phyloP scores from a whole-genome alignment of 1,140 invertebrate species.

The Linepithema humile region DNA sequence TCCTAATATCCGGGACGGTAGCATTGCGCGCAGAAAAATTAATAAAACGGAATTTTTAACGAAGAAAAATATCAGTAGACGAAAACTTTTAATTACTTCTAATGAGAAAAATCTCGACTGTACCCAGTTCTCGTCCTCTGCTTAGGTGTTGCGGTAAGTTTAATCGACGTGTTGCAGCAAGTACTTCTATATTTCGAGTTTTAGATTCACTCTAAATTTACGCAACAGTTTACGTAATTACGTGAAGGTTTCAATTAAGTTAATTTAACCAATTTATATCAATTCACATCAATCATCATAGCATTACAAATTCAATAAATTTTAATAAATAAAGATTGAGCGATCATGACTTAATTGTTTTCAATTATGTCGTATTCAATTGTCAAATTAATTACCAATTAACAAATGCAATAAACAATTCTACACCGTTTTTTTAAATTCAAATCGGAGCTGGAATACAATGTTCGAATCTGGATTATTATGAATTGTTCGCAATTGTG shows the following conservation, averaged over 20 bases:
- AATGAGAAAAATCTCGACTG: conserved; percentile 34
- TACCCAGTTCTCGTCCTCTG: not conserved
- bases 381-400: no score
- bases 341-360: no score
- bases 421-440: no score
- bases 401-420: no score
- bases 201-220: not conserved
- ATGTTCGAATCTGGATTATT: not conserved
- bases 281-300: not conserved
- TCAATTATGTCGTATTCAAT: no score
- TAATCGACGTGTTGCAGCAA: conserved; percentile 6
- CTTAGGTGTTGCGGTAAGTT: not conserved
- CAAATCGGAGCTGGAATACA: no score
- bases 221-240: conserved; percentile 30
- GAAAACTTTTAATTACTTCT: conserved; percentile 54
- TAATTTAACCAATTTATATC: conserved; percentile 14
- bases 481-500: not conserved
- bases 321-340: not conserved
- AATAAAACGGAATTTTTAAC: conserved; percentile 45
- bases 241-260: conserved; percentile 1
- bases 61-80: conserved; percentile 35
- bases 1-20: conserved; percentile 23
- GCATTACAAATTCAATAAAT: not conserved
- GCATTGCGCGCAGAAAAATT: conserved; percentile 19
- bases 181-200: not conserved